Evolutionary conservation across 2,113 vertebrate species (phyloP).

Genomic region (Gymnorhina tibicen): DNA sequence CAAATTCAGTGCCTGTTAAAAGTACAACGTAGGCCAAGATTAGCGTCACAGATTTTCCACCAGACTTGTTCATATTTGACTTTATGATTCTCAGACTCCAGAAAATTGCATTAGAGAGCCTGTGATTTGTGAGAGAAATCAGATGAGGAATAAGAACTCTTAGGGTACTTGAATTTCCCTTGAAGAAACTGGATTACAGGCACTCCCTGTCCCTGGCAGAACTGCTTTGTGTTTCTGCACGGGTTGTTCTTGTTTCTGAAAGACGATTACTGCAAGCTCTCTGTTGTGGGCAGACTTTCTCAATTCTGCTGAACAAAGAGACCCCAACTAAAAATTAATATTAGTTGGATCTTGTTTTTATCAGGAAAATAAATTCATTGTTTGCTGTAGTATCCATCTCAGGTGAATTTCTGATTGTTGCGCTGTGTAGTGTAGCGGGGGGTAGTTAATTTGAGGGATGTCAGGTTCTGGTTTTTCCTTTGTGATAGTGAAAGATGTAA

Average conservation of each 20-base stretch:
- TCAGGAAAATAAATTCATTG: conserved; percentile 27
- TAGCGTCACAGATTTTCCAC: conserved; percentile 87
- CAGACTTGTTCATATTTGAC: conserved; percentile 85
- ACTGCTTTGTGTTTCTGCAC: conserved; percentile 73
- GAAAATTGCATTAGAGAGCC: conserved; percentile 81
- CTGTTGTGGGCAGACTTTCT: conserved; percentile 30
- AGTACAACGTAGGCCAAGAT: conserved; percentile 86
- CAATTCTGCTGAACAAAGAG: conserved; percentile 38
- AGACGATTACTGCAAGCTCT: background rate
- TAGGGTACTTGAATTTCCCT: conserved; percentile 65
- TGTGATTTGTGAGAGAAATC: conserved; percentile 65
- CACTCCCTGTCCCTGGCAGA: conserved; percentile 13
- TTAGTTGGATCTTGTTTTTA: conserved; percentile 12
- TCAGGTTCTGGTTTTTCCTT: background rate
- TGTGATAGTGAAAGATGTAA: background rate
- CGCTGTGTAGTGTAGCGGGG: accelerated
- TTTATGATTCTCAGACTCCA: conserved; percentile 73
- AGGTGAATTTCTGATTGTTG: conserved; percentile 32
- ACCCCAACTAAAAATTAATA: conserved; percentile 41
- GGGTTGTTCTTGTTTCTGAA: conserved; percentile 28
- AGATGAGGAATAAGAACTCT: conserved; percentile 72
- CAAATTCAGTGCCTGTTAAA: conserved; percentile 89
- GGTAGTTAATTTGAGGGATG: background rate
- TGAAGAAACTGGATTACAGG: conserved; percentile 79
- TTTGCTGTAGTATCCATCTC: background rate